These are phyloP conservation scores for Zaprionus tsacasi DNA, from an alignment of 1,140 invertebrate genomes.

Conservation along the genomic window DNA sequence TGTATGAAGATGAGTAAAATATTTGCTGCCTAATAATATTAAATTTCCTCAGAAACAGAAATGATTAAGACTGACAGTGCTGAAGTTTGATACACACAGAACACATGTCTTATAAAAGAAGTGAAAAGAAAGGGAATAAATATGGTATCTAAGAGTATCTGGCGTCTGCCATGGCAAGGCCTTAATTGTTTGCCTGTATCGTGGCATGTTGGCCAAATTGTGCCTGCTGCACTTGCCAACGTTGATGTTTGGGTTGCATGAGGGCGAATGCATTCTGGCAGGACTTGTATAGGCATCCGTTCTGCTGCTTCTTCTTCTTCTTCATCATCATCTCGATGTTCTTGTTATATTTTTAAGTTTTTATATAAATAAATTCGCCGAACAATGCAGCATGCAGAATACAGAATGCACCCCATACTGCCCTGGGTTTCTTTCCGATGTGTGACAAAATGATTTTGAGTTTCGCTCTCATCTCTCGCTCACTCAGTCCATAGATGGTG, in stretches of 20 bases:
- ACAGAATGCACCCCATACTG: slow-evolving; percentile 42
- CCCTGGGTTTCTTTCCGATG: slow-evolving; percentile 40
- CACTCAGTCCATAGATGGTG: slow-evolving; percentile 77
- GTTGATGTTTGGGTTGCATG: slow-evolving; percentile 62
- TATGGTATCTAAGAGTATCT: slow-evolving; percentile 27
- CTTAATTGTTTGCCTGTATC: slow-evolving; percentile 62
- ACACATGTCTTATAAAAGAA: neutral
- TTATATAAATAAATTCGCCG: slow-evolving; percentile 76
- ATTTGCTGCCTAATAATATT: no score
- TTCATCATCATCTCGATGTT: slow-evolving; percentile 13
- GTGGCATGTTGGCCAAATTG: slow-evolving; percentile 69
- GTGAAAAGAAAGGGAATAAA: no score
- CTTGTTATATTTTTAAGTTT: slow-evolving; percentile 79
- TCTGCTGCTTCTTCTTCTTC: neutral
- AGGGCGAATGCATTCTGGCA: slow-evolving; percentile 62
- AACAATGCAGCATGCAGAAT: slow-evolving; percentile 45
- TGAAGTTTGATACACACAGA: neutral
- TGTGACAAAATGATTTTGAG: slow-evolving; percentile 59
- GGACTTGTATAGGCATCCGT: slow-evolving; percentile 81
- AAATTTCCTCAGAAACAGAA: no score
- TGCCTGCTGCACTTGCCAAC: slow-evolving; percentile 62
- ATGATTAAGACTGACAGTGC: neutral
- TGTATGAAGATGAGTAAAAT: neutral
- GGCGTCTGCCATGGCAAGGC: neutral
- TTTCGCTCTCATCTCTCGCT: slow-evolving; percentile 52